Conservation (phyloP, 2,888 invertebrate genomes). For the Trichopria drosophilae region DNA sequence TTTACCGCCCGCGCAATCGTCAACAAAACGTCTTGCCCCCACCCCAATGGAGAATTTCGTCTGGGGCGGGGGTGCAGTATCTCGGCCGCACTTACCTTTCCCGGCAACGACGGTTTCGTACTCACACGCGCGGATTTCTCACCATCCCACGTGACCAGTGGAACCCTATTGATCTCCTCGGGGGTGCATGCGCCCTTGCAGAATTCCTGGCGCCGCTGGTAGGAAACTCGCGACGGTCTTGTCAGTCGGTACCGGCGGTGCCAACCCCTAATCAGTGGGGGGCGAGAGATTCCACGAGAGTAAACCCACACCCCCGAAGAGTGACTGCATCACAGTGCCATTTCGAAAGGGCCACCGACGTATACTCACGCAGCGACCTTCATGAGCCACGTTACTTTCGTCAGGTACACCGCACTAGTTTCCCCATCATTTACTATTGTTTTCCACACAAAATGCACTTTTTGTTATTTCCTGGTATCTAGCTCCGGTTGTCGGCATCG, state of each 20-base stretch:
- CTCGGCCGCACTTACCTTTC: slow-evolving; percentile 20
- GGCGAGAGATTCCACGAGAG: slow-evolving; percentile 11
- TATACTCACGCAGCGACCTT: too few relatives aligned
- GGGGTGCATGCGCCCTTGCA: slow-evolving; percentile 53
- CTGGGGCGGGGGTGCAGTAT: slow-evolving; percentile 17
- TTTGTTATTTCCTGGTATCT: too few relatives aligned
- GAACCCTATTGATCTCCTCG: slow-evolving; percentile 52
- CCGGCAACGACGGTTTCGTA: too few relatives aligned
- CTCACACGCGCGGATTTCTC: too few relatives aligned
- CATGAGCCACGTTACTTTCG: too few relatives aligned
- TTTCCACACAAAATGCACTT: too few relatives aligned
- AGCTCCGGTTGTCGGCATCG: too few relatives aligned
- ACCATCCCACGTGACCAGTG: slow-evolving; percentile 50
- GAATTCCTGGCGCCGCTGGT: slow-evolving; percentile 43
- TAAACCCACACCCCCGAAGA: neutral
- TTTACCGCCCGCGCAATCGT: too few relatives aligned
- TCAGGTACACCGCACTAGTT: too few relatives aligned
- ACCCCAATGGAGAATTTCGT: too few relatives aligned
- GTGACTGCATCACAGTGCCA: slow-evolving; percentile 14
- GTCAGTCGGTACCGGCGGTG: slow-evolving; percentile 19
- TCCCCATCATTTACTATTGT: too few relatives aligned
- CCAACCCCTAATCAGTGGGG: slow-evolving; percentile 27
- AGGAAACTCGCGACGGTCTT: slow-evolving; percentile 7
- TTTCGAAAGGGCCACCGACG: neutral
- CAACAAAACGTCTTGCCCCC: too few relatives aligned